phyloP scores from a whole-genome alignment of 2,888 invertebrate species.

The Carcina quercana region DNA sequence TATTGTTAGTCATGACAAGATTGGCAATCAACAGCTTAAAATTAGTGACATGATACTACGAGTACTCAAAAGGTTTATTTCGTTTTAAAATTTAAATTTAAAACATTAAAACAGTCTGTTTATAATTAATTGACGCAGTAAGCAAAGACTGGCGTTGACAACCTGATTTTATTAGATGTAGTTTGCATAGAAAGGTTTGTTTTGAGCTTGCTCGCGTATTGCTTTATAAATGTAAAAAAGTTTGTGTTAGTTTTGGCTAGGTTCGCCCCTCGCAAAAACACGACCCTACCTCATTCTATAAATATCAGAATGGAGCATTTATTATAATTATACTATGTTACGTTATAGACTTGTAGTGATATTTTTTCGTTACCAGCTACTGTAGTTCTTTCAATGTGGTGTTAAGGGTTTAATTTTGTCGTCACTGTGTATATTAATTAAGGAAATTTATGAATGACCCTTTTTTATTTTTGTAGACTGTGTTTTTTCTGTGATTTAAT shows the following conservation, averaged over 20 bases:
- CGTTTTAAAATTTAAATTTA: too few species aligned
- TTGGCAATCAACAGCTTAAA: too few species aligned
- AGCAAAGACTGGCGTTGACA: too few species aligned
- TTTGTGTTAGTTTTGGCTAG: too few species aligned
- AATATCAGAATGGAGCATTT: slow-evolving; percentile 51
- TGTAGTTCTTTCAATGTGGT: slow-evolving; percentile 36
- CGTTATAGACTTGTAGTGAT: slow-evolving; percentile 46
- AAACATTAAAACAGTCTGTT: too few species aligned
- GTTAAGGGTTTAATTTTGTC: slow-evolving; percentile 38
- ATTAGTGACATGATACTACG: too few species aligned
- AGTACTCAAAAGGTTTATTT: too few species aligned
- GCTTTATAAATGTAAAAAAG: slow-evolving; percentile 4
- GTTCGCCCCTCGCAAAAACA: slow-evolving; percentile 19
- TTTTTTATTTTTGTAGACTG: slow-evolving; percentile 32
- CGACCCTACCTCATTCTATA: slow-evolving; percentile 36
- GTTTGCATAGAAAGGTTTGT: too few species aligned
- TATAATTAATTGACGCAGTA: too few species aligned
- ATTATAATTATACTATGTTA: slow-evolving; percentile 25
- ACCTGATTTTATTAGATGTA: too few species aligned
- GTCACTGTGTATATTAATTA: slow-evolving; percentile 21
- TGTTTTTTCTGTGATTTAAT: slow-evolving; percentile 46
- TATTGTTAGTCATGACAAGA: too few species aligned
- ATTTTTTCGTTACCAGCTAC: slow-evolving; percentile 60
- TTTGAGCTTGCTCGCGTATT: too few species aligned
- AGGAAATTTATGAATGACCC: slow-evolving; percentile 15